A percentile compares a stretch with the other conserved stretches of the same genome.
Conservation (phyloP, 2,888 invertebrate species). For the Metopia argyrocephala region DNA sequence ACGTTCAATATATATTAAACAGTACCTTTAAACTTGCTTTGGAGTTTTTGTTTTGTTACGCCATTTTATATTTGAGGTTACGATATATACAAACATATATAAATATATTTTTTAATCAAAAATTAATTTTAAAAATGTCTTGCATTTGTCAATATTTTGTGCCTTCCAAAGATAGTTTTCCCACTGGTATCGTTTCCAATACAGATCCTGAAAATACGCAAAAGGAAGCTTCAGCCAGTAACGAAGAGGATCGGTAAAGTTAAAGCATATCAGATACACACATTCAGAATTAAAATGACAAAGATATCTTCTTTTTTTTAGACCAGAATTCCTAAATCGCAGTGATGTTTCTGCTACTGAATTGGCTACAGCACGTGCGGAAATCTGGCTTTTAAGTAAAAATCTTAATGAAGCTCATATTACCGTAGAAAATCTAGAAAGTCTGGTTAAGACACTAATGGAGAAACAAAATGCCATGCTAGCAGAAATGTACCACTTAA, state of each 20-base stretch:
- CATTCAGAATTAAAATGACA: not conserved
- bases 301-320: slow-evolving; percentile 31
- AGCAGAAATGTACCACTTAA: slow-evolving; percentile 71
- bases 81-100: too few species aligned
- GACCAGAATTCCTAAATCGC: slow-evolving; percentile 7
- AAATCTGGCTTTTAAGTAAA: slow-evolving; percentile 73
- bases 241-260: slow-evolving; percentile 41
- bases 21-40: too few species aligned
- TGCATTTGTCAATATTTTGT: slow-evolving; percentile 71
- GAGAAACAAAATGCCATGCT: slow-evolving; percentile 73
- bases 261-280: not conserved
- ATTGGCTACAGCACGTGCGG: slow-evolving; percentile 70
- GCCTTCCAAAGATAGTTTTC: slow-evolving; percentile 53
- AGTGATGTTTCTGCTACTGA: slow-evolving; percentile 70
- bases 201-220: not conserved
- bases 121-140: slow-evolving; percentile 65
- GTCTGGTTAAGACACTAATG: slow-evolving; percentile 72
- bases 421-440: slow-evolving; percentile 72
- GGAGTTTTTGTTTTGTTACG: too few species aligned
- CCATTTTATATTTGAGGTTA: too few species aligned
- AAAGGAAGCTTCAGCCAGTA: not conserved
- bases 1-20: too few species aligned
- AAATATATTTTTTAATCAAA: not conserved
- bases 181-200: not conserved
- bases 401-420: slow-evolving; percentile 69